A percentile compares a stretch with the other conserved stretches of the same genome.
These are phyloP conservation scores for Pterocles gutturalis DNA, from an alignment of 2,113 vertebrate genomes.

Conservation along the genomic window DNA sequence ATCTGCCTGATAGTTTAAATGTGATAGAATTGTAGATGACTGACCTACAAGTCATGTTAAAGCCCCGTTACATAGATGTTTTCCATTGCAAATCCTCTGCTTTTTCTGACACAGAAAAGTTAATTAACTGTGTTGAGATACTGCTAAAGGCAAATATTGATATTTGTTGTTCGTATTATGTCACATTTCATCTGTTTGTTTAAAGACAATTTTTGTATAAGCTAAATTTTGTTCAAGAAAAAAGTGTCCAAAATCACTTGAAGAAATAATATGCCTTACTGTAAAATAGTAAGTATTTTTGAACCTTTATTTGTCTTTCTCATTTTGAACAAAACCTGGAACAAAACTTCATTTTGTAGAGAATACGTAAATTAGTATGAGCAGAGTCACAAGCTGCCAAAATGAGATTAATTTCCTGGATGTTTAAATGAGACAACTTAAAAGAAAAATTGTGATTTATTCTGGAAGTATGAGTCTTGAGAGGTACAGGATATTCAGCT, in stretches of 20 bases:
- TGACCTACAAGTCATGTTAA: background rate
- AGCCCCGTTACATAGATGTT: background rate
- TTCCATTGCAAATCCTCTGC: background rate
- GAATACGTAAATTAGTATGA: background rate
- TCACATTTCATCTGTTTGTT: background rate
- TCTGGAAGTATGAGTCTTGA: background rate
- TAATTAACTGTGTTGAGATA: background rate
- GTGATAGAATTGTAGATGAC: background rate
- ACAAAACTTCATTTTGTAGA: background rate
- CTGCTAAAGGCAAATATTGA: background rate
- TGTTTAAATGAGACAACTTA: background rate
- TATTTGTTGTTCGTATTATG: background rate
- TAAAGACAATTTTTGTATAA: background rate
- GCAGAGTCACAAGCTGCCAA: background rate
- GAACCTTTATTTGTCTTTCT: background rate
- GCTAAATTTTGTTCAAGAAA: background rate
- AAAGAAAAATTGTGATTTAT: background rate
- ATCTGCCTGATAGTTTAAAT: background rate
- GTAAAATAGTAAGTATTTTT: background rate
- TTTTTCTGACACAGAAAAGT: background rate
- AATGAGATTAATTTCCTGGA: background rate
- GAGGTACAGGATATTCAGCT: background rate
- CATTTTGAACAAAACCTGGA: background rate
- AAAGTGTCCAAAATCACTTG: background rate
- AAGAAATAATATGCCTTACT: background rate